phyloP scores from a whole-genome alignment of 1,140 invertebrate genomes.

The Drosophila eugracilis region DNA sequence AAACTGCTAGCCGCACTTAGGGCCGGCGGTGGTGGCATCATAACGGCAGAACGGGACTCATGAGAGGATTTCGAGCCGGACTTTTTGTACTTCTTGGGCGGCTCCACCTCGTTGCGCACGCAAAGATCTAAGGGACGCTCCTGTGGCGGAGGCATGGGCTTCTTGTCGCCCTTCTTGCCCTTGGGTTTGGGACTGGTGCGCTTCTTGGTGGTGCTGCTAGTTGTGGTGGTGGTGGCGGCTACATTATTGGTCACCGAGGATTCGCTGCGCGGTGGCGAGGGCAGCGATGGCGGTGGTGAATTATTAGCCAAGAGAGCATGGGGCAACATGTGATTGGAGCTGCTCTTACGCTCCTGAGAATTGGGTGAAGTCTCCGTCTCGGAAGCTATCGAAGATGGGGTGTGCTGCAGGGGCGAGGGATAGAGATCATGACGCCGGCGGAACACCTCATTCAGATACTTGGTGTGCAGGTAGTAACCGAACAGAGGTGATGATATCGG shows the following conservation, averaged over 20 bases:
- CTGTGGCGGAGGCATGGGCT: constrained; percentile 87
- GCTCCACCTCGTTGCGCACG: constrained; percentile 85
- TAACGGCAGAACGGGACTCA: constrained; percentile 52
- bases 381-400: constrained; percentile 77
- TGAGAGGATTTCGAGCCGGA: constrained; percentile 84
- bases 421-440: constrained; percentile 90
- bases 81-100: constrained; percentile 68
- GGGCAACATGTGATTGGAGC: constrained; percentile 41
- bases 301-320: constrained; percentile 52
- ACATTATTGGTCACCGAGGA: constrained; percentile 55
- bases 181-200: constrained; percentile 53
- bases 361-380: constrained; percentile 74
- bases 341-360: constrained; percentile 35
- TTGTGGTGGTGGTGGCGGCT: background rate
- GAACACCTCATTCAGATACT: constrained; percentile 90
- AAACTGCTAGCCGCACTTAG: constrained; percentile 71
- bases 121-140: constrained; percentile 95
- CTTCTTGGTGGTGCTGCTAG: constrained; percentile 16
- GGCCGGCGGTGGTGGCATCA: constrained; percentile 85
- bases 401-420: constrained; percentile 85
- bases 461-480: constrained; percentile 90
- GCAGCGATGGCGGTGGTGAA: constrained; percentile 73
- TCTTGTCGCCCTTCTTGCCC: constrained; percentile 62
- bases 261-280: constrained; percentile 83
- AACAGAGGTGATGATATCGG: constrained; percentile 89